A percentile compares a stretch with the other conserved stretches of the same genome.
Evolutionary conservation across 2,888 invertebrate genomes (phyloP).

Genomic region (Actias luna): DNA sequence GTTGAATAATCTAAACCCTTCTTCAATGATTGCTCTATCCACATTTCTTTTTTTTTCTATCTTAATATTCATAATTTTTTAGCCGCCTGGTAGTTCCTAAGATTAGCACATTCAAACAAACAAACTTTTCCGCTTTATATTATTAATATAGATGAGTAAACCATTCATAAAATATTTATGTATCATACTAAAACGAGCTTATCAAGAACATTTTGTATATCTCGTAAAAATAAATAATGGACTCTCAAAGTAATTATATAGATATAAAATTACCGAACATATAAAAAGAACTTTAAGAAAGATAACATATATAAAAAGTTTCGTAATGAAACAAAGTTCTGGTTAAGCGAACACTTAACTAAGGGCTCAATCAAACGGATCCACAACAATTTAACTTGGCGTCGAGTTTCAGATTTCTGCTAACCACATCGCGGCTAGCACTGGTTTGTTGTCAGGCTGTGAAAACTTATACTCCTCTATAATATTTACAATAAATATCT

Average conservation of each 20-base stretch:
- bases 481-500: not conserved
- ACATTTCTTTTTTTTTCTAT: too few relatives aligned
- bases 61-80: too few relatives aligned
- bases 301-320: constrained; percentile 21
- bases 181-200: not conserved
- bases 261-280: constrained; percentile 10
- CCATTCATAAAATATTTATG: not conserved
- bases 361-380: constrained; percentile 33
- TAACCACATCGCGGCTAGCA: constrained; percentile 20
- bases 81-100: too few relatives aligned
- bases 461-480: not conserved
- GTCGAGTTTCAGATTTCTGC: constrained; percentile 25
- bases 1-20: too few relatives aligned
- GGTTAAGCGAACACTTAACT: constrained; percentile 30
- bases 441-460: not conserved
- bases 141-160: too few relatives aligned
- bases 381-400: constrained; percentile 31
- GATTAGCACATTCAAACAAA: too few relatives aligned
- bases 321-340: constrained; percentile 27
- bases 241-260: not conserved
- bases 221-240: constrained; percentile 1
- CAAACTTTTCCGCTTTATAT: too few relatives aligned
- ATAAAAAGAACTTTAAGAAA: constrained; percentile 9
- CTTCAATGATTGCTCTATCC: too few relatives aligned
- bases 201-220: not conserved